Base-by-base conservation (phyloP, 2,797 vertebrate species). In the Pterois miles region DNA sequence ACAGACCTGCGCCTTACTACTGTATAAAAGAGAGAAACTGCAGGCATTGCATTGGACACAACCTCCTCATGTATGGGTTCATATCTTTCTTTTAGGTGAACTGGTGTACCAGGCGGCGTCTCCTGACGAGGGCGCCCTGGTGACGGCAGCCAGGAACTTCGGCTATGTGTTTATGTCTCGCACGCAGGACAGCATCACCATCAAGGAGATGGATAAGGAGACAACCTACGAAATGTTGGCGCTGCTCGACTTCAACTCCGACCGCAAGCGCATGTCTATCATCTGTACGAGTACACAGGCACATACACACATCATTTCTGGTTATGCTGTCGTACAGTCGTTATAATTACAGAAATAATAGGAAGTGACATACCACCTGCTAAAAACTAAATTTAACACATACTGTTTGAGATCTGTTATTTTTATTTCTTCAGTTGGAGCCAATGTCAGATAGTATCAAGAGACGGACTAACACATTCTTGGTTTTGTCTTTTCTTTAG, bases 181-280 rank as follows among this genome's bases (percentile, higher is more conserved):
- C 1, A 99, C 97, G 0, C 98, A 99, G 89, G 98, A 97, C 90
- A 96, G 96, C 1, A 97, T 99, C 95, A 98, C 96, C 5, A 94
- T 99, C 80, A 94, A 86, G 1, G 98, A 99, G 85, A 88, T 98
- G 96, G 97, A 95, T 0, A 62, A 75, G 0, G 91, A 95, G 57
- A 85, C 22, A 6, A 98, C 96, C 0, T 99, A 97, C 0, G 81
- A 92, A 0, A 96, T 98, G 87, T 86, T 99, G 16, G 98, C 96
- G 0, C 93, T 99, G 58, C 92, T 99, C 33, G 98, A 99, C 81
- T 99, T 99, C 94, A 98, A 99, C 95, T 99, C 98, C 0, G 97
- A 99, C 75, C 95, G 98, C 73, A 99, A 99, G 48, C 93, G 98
- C 48, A 99, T 99, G 98, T 99, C 98, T 1, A 95, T 99, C 76